Evolutionary conservation across 2,113 vertebrate genomes (phyloP), one percentile per base, ranked within the genome.

Genomic region (Ophiodon elongatus): DNA sequence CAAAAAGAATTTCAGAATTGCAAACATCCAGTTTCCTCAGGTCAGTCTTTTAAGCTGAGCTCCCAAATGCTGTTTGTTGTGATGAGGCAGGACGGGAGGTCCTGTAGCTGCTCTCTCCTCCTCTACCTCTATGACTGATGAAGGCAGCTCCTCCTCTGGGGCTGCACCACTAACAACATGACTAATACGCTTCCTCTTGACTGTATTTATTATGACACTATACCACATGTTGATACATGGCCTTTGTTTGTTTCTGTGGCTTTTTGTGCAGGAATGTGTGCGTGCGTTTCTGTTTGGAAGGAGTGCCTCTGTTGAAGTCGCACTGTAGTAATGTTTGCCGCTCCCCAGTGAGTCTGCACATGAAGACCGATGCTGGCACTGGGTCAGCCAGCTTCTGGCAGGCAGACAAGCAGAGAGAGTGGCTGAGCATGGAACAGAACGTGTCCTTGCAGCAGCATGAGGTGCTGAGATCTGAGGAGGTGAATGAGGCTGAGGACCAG

Each of bases 341-440:
- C 80, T 89, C 88, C 86, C 76, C 17, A 56, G 79, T 72, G 85
- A 88, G 78, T 84, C 81, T 90, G 76, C 73, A 74, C 86, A 75
- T 54, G 76, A 70, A 85, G 79, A 37, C 76, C 9, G 75, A 80
- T 78, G n/a, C 73, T 86, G 80, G 87, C 77, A 87, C 77, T 82
- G 62, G 90, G 87, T 88, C 85, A 85, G 75, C 66, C 65, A 50
- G 76, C 0, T 57, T 85, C 87, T 85, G 87, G 90, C 89, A 86
- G 73, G 33, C 75, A 45, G 68, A 73, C 82, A 82, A 56, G 71
- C 37, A 72, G 56, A 86, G 64, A 57, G 70, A 76, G 45, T 39
- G 82, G 82, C 57, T 78, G 85, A 87, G 39, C 50, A 19, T 78
- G 85, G 74, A 76, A 60, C 76, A 79, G 39, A 76, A 62, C n/a